Percentiles rank a stretch among this genome's conserved stretches.
These are phyloP conservation scores for Leucosticte australis DNA, from an alignment of 2,113 vertebrate species.

Conservation along the genomic window DNA sequence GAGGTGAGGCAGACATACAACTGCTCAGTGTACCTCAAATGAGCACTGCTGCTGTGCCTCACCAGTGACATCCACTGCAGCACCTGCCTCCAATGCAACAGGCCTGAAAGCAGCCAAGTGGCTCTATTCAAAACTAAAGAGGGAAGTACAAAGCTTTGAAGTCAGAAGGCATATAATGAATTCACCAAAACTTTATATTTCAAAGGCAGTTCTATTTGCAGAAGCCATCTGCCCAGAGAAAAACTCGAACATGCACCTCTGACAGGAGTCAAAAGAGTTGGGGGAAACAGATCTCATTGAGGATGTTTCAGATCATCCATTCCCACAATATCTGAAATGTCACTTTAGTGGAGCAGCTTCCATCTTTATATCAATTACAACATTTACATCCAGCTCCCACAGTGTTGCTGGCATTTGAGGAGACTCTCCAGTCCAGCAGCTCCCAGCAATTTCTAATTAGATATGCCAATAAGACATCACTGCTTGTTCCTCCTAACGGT, in stretches of 20 bases:
- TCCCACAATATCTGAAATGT: constrained; percentile 41
- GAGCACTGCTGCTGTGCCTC: accelerated
- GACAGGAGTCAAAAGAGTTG: constrained; percentile 45
- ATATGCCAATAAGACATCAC: constrained; percentile 24
- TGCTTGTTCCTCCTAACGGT: not conserved
- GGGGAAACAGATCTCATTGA: constrained; percentile 8
- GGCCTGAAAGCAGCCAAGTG: not conserved
- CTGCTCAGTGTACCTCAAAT: not conserved
- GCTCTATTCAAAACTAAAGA: constrained; percentile 53
- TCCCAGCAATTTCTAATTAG: constrained; percentile 53
- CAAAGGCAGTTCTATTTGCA: constrained; percentile 61
- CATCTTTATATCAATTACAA: constrained; percentile 33
- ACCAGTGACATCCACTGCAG: not conserved
- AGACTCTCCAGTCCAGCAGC: constrained; percentile 13
- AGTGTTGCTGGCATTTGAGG: constrained; percentile 33
- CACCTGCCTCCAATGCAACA: not conserved
- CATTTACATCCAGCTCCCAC: not conserved
- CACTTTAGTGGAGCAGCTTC: constrained; percentile 22
- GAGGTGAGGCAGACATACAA: not conserved
- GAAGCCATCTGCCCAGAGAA: constrained; percentile 59
- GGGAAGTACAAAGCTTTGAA: constrained; percentile 58
- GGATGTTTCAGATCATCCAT: constrained; percentile 14
- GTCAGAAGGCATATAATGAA: constrained; percentile 52
- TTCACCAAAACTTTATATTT: constrained; percentile 60
- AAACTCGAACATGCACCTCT: constrained; percentile 23